Base-by-base conservation (phyloP, 2,888 invertebrate genomes). In the Silvanus unidentatus region DNA sequence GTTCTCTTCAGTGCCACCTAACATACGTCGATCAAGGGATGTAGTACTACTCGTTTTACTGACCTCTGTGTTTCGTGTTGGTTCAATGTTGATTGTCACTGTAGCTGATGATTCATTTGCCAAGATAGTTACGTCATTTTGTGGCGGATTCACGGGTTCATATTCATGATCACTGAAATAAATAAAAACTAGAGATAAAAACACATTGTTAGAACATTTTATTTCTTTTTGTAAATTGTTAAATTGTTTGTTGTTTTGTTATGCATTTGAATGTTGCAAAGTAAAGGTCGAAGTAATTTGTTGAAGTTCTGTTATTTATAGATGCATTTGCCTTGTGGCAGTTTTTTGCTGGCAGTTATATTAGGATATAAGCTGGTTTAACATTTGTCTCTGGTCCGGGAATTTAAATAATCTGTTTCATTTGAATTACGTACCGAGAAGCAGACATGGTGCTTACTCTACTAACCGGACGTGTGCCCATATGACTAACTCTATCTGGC, bases 101-200 rank as follows among this genome's bases (percentile, higher is more conserved):
- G 49, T 39, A 29, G 50, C 48, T 30, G 54, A 48, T 28, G 53
- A 32, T 13, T 44, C 30, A 36, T 49, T 32, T 39, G 50, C 11
- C 22, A 41, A 44, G 34, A 48, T 28, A 28, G 51, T 48, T 22
- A 44, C 72, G 51, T 73, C 72, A 43, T 76, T 74, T 50, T 74
- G 74, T 53, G 85, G 84, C 61, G 84, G 83, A 68, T 85, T 87
- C 70, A 92, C 85, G 59, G 89, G 88, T 77, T 92, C 92, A 76
- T 92, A 92, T 74, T 91, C 89, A 81, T 92, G 91, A 79, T 91
- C 91, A 79, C 91, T 92, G 77, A 60, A 81, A 81, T 40, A 43
- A 39, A 48, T 43, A 36, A 2, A 16, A 38, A 34, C 11, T n/a
- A n/a, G n/a, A n/a, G n/a, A n/a, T n/a, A n/a, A n/a, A n/a, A n/a